Evolutionary conservation across 1,140 invertebrate species (phyloP).

Genomic region (Caenorhabditis remanei): DNA sequence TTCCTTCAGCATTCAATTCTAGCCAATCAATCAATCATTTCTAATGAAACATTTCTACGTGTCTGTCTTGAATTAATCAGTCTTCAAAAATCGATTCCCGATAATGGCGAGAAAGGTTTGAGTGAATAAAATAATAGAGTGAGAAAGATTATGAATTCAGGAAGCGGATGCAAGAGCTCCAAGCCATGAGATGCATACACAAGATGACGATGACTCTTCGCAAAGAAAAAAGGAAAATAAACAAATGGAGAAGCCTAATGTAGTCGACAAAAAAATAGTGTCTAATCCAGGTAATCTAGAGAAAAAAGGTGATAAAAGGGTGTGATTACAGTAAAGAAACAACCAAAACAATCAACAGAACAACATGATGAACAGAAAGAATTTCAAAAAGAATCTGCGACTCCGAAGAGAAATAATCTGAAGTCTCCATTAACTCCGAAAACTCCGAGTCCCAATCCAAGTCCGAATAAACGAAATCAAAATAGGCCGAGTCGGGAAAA

Average conservation of each 20-base stretch:
- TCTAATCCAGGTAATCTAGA: not conserved
- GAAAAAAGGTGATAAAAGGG: too few relatives aligned
- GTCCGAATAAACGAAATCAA: not conserved
- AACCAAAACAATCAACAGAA: not conserved
- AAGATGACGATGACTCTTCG: not conserved
- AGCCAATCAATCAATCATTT: not conserved
- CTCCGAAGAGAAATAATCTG: not conserved
- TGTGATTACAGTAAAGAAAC: too few relatives aligned
- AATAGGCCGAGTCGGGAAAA: not conserved
- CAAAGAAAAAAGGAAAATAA: not conserved
- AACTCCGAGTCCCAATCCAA: not conserved
- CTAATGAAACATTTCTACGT: not conserved
- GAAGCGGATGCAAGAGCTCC: not conserved
- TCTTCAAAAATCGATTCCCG: constrained; percentile 35
- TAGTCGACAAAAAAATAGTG: not conserved
- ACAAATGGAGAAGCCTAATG: not conserved
- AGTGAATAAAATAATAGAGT: not conserved
- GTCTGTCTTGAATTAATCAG: constrained; percentile 39
- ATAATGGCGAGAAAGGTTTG: constrained; percentile 12
- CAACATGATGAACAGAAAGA: not conserved
- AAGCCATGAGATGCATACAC: not conserved
- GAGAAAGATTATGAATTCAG: not conserved
- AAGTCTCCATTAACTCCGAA: not conserved
- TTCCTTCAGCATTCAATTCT: too few relatives aligned
- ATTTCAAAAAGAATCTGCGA: not conserved